Base-by-base conservation (phyloP, 2,888 invertebrate species). In the Troilus luridus region DNA sequence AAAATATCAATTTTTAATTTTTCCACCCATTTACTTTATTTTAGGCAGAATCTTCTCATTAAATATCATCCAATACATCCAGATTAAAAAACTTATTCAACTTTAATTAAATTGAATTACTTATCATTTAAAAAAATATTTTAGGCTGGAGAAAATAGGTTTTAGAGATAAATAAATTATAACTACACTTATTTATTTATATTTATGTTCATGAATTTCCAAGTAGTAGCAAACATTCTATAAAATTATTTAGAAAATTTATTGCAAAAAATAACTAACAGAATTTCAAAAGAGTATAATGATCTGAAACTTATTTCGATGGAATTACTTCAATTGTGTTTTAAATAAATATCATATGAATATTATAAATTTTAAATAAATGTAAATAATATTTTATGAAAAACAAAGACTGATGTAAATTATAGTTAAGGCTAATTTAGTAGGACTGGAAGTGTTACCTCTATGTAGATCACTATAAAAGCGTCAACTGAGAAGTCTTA, bases 321-420 rank as follows among this genome's bases (percentile, higher is more conserved):
- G 7, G 14, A 6, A 41, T 77, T 77, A 27, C 85, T 56, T 21
- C 85, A 56, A n/a, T 27, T 56, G 12, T 56, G 56, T 21, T 85
- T 85, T 56, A 11, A 81, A 81, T 81, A 81, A 56, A 81, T 54
- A 21, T 81, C n/a, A 85, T 85, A 11, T n/a, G 56, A 85, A 56
- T 85, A 85, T 85, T 85, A 85, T 85, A 41, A 27, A 56, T 54
- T 85, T 56, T 54, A 85, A 85, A 56, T 21, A 85, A n/a, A n/a
- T 85, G 85, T 85, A 85, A 85, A 85, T 85, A 85, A 81, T 81
- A 21, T 54, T 85, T 58, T 85, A 85, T 54, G n/a, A 85, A 56
- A n/a, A 85, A 85, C 85, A 85, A 85, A 85, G 85, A 85, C 85
- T 85, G 85, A 85, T 56, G n/a, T 85, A 56, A 56, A 56, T 58